Percentiles rank a stretch among this genome's conserved stretches.
phyloP scores from a whole-genome alignment of 2,888 invertebrate species.

The Orthosia gothica region DNA sequence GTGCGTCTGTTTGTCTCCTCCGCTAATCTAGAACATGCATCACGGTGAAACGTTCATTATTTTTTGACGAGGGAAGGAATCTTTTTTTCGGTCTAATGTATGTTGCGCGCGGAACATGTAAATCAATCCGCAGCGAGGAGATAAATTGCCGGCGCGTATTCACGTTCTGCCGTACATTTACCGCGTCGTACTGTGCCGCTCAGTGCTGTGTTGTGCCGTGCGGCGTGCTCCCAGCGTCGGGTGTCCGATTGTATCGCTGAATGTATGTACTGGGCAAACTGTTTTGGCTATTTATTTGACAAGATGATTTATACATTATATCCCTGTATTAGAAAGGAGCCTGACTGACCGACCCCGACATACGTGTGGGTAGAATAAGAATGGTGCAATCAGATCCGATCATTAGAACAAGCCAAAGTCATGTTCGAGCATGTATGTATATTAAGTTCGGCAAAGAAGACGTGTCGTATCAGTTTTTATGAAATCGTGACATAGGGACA shows the following conservation, averaged over 20 bases:
- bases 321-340: neutral
- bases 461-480: no score
- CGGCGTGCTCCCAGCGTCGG: neutral
- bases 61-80: constrained; percentile 52
- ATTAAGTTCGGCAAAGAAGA: no score
- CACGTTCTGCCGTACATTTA: neutral
- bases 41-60: constrained; percentile 58
- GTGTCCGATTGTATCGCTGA: neutral
- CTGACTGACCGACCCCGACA: neutral
- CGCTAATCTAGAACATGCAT: constrained; percentile 59
- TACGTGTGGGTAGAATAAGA: no score
- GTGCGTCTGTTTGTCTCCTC: constrained; percentile 61
- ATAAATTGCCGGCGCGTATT: constrained; percentile 20
- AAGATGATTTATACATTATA: neutral
- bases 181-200: neutral
- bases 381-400: no score
- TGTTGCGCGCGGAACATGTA: constrained; percentile 41
- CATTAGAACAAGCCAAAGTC: no score
- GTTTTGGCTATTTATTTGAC: neutral
- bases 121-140: constrained; percentile 46
- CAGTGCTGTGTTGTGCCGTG: neutral
- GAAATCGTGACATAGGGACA: no score
- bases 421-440: no score
- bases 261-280: neutral
- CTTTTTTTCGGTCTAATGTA: constrained; percentile 37